Conservation (phyloP, 2,797 vertebrate genomes). For the Sebastiscus tertius region DNA sequence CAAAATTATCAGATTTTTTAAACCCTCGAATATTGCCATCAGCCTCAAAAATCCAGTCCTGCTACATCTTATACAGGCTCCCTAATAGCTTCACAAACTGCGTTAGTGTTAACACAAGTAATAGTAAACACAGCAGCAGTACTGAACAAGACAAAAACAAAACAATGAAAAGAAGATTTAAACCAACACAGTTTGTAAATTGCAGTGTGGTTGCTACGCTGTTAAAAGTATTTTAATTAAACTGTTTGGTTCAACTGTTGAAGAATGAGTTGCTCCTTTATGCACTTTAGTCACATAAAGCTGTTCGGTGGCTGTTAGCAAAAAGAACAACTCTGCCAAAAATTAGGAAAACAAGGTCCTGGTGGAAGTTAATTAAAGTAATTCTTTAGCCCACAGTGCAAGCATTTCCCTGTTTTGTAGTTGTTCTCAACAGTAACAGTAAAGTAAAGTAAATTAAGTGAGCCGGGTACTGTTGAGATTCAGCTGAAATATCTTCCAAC, state of each 20-base stretch:
- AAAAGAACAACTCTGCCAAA: not conserved
- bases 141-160: not conserved
- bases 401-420: not conserved
- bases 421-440: not conserved
- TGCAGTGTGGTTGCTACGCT: no score
- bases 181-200: not conserved
- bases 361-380: conserved; percentile 20
- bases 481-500: not conserved
- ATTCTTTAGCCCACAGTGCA: not conserved
- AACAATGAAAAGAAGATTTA: not conserved
- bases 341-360: not conserved
- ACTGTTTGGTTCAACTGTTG: not conserved
- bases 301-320: not conserved
- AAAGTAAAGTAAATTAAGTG: not conserved
- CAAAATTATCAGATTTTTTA: not conserved
- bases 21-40: not conserved
- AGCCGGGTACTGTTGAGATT: not conserved
- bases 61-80: not conserved
- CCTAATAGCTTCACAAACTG: not conserved
- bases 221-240: conserved; percentile 1
- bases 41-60: not conserved
- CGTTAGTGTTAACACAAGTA: not conserved
- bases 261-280: not conserved
- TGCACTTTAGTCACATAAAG: not conserved
- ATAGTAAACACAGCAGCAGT: not conserved